Evolutionary conservation across 1,140 invertebrate species (phyloP).

Genomic region (Solenopsis invicta): DNA sequence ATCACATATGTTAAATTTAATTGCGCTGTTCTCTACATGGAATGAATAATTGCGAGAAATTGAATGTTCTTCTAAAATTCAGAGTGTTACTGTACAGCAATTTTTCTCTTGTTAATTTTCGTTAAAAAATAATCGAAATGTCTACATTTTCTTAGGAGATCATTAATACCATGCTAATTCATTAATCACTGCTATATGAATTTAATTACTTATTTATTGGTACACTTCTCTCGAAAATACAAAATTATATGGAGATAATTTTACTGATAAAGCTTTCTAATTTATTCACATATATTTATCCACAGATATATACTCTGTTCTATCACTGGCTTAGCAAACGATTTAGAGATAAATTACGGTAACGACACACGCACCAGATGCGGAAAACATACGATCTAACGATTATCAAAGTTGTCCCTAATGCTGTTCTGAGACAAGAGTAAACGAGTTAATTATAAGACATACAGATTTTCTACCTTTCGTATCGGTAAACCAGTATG

Average conservation of each 20-base stretch:
- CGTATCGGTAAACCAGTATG: neutral
- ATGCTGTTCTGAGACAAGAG: slow-evolving; percentile 21
- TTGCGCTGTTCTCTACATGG: neutral
- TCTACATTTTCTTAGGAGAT: slow-evolving; percentile 5
- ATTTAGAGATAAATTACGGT: neutral
- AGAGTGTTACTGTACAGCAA: neutral
- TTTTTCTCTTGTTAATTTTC: neutral
- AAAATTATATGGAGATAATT: slow-evolving; percentile 12
- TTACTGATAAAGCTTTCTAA: neutral
- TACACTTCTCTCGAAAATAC: neutral
- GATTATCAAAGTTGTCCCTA: neutral
- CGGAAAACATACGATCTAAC: neutral
- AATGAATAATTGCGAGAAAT: neutral
- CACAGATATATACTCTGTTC: neutral
- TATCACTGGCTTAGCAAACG: slow-evolving; percentile 27
- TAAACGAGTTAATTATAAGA: slow-evolving; percentile 7
- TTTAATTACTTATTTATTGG: neutral
- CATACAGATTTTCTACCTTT: slow-evolving; percentile 7
- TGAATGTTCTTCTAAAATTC: slow-evolving; percentile 10
- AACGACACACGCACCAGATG: neutral
- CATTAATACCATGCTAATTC: neutral
- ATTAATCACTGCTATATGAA: neutral
- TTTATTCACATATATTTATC: slow-evolving; percentile 11
- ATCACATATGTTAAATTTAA: neutral
- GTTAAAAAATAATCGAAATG: neutral